Evolutionary conservation across 2,888 invertebrate genomes (phyloP), one percentile per base, ranked within the genome.

Genomic region (Pharmacophagus antenor): DNA sequence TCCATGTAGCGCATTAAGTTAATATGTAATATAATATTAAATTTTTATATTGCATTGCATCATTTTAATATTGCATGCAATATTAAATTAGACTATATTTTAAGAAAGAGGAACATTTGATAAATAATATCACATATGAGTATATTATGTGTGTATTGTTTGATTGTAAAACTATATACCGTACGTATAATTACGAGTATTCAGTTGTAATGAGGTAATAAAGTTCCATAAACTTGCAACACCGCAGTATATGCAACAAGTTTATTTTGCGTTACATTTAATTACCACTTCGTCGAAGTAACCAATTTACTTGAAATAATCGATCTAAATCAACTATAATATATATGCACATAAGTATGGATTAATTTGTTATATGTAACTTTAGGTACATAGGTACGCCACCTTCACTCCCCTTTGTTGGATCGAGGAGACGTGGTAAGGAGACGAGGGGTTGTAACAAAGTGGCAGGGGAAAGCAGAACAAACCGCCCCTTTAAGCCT

Each of bases 401-500:
- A 60, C 55, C 50, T 56, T 60, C 23, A 18, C 61, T 64, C 63
- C 66, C 63, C 67, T 68, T 71, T 70, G 74, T 73, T 70, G 65
- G 67, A 68, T 70, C 66, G 65, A 64, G 68, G 68, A 65, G 66
- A 69, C 70, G 70, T 66, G 70, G 69, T 68, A 66, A 65, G n/a
- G 63, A 58, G 63, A 59, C 63, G 65, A 69, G 71, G 73, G 76
- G 72, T 67, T 70, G 72, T 62, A 58, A 65, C 64, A 69, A 65
- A 63, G 65, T 54, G 58, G 58, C 53, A 63, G 59, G 63, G 63
- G 65, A 63, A 67, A 77, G 77, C 74, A 77, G 76, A 61, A 72
- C 71, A 52, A 63, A 68, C 74, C 82, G 80, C 82, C 81, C 78
- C 73, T 70, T 67, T 68, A 58, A 63, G 70, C 65, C 68, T 63